Evolutionary conservation across 2,113 vertebrate genomes (phyloP), one percentile per base, ranked within the genome.

Genomic region (Psittacula cyanocephala): DNA sequence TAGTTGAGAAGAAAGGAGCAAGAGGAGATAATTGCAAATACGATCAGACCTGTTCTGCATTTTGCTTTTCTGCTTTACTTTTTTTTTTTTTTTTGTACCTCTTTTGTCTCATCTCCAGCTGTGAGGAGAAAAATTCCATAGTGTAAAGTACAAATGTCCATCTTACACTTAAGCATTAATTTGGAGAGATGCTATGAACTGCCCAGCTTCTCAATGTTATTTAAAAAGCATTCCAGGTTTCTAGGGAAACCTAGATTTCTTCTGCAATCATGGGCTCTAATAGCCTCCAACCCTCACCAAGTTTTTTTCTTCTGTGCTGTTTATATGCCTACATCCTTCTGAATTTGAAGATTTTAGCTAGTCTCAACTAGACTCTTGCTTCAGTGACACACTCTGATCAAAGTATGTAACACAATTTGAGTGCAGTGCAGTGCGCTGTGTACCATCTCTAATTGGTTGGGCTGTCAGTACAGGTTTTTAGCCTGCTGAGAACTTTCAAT

Each of bases 391-490:
- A 2, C 37, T 80, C 75, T 76, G 69, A 84, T 91, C 95, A 55
- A 87, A 91, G 87, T 4, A 20, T 17, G 23, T 16, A 37, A 41
- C 37, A 52, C 69, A 69, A 33, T 80, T 53, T 76, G 74, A 67
- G 41, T 57, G 41, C 57, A 74, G 78, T 43, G 53, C 37, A 74
- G 87, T 2, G 29, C 12, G 3, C 64, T 50, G 23, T 35, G 27
- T 39, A 83, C 59, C 88, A 74, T 91, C 63, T 79, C 91, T 91
- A 96, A 90, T 80, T 78, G 87, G 74, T 28, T 74, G 74, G 35
- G 52, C 82, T 95, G 78, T 86, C 89, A 92, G 53, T 75, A 94
- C 70, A 78, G 81, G 86, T 63, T 94, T 96, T 96, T 72, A 92
- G 82, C 62, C 65, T 81, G 79, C 77, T 69, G 27, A 86, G 93